These are phyloP conservation scores for Montipora efflorescens DNA, from an alignment of 64 coral and sea anemone species.

Conservation along the genomic window DNA sequence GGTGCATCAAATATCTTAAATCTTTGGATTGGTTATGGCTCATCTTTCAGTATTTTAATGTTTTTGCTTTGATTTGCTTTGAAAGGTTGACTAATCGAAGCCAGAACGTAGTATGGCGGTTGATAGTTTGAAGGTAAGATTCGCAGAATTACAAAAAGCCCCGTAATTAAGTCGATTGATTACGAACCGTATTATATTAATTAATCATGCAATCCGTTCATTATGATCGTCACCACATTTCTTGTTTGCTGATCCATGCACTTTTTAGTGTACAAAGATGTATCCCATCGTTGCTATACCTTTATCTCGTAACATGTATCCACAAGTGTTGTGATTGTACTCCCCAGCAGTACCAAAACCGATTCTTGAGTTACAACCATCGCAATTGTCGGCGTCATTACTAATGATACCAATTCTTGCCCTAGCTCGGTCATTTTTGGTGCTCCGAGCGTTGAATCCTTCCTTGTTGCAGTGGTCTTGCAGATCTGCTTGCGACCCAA, in stretches of 20 bases:
- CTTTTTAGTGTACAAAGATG: constrained; percentile 8
- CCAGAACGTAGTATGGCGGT: too few species aligned
- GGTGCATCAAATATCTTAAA: too few species aligned
- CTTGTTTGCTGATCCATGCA: neutral
- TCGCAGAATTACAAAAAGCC: too few species aligned
- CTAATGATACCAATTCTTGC: constrained; percentile 46
- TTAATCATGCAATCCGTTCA: too few species aligned
- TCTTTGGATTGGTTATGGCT: too few species aligned
- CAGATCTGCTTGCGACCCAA: neutral
- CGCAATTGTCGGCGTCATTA: constrained; percentile 27
- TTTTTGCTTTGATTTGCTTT: too few species aligned
- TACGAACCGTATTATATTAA: too few species aligned
- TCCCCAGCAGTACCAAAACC: constrained; percentile 3
- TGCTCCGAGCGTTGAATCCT: constrained; percentile 15
- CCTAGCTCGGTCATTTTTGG: neutral
- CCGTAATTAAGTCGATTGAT: too few species aligned
- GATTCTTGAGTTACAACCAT: neutral
- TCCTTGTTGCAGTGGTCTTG: constrained; percentile 37
- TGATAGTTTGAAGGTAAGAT: too few species aligned
- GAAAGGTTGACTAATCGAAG: too few species aligned
- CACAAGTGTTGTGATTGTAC: neutral
- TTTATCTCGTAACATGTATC: neutral
- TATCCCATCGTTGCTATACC: neutral
- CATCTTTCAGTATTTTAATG: too few species aligned
- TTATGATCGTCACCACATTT: too few species aligned